These are phyloP conservation scores for Myotis planiceps DNA, from an alignment of 2,797 vertebrate genomes.

Conservation along the genomic window DNA sequence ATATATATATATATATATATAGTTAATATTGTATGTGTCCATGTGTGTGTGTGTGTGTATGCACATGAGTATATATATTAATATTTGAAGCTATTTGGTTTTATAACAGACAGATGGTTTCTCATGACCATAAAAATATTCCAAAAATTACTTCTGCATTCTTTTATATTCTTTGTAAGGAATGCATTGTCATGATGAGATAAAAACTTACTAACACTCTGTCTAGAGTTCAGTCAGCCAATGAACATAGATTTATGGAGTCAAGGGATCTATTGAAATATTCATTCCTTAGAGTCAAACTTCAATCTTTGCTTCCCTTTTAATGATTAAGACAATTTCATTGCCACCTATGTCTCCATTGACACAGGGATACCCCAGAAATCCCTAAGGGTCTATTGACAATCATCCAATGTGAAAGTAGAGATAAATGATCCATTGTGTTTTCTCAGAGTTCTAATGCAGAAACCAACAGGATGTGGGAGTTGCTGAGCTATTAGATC, in stretches of 20 bases:
- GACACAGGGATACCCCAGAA: background rate
- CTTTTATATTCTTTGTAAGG: background rate
- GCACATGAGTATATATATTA: background rate
- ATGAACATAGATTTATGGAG: background rate
- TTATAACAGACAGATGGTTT: background rate
- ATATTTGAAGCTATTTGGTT: slow-evolving; percentile 3
- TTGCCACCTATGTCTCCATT: background rate
- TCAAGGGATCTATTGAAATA: slow-evolving; percentile 8
- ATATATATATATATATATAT: background rate
- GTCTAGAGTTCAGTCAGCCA: background rate
- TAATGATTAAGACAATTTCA: slow-evolving; percentile 32
- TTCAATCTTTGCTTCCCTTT: slow-evolving; percentile 30
- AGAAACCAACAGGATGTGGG: background rate
- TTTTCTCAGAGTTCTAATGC: background rate
- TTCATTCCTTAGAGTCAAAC: background rate
- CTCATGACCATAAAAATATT: background rate
- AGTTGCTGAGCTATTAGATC: background rate
- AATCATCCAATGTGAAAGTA: background rate
- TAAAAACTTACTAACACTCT: background rate
- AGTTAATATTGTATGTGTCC: background rate
- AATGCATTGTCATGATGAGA: background rate
- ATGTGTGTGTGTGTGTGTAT: background rate
- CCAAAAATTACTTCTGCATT: background rate
- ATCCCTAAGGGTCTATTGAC: background rate
- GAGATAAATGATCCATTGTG: background rate